phyloP scores from a whole-genome alignment of 2,888 invertebrate species.

The Argyra leucocephala region DNA sequence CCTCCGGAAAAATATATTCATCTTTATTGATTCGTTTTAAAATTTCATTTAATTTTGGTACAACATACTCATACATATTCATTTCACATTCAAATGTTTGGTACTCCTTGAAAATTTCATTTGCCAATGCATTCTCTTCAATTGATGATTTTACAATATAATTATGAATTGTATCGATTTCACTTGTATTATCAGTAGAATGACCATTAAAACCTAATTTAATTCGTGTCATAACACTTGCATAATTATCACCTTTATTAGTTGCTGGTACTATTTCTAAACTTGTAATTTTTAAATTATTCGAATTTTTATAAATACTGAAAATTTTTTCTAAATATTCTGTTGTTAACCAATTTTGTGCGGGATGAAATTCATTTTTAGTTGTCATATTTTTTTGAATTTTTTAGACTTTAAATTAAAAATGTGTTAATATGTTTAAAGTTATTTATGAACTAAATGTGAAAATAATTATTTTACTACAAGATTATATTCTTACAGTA shows the following conservation, averaged over 20 bases:
- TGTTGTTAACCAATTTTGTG: conserved; percentile 30
- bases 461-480: neutral
- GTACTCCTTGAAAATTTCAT: conserved; percentile 27
- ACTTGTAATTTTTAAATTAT: conserved; percentile 24
- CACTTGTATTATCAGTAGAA: conserved; percentile 24
- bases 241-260: conserved; percentile 34
- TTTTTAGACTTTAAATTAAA: neutral
- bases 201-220: conserved; percentile 27
- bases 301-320: conserved; percentile 27
- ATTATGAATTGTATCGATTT: conserved; percentile 16
- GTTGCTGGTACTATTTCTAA: conserved; percentile 29
- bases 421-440: neutral
- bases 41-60: conserved; percentile 29
- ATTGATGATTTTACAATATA: conserved; percentile 32
- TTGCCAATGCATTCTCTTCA: conserved; percentile 29
- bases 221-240: conserved; percentile 32
- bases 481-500: neutral
- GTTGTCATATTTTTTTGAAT: neutral
- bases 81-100: conserved; percentile 32
- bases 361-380: conserved; percentile 20
- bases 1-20: conserved; percentile 31
- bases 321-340: conserved; percentile 31
- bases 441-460: neutral
- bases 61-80: conserved; percentile 33
- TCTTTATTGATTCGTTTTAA: conserved; percentile 24